These are phyloP conservation scores for Oryzaephilus surinamensis DNA, from an alignment of 1,140 invertebrate species.

Conservation along the genomic window DNA sequence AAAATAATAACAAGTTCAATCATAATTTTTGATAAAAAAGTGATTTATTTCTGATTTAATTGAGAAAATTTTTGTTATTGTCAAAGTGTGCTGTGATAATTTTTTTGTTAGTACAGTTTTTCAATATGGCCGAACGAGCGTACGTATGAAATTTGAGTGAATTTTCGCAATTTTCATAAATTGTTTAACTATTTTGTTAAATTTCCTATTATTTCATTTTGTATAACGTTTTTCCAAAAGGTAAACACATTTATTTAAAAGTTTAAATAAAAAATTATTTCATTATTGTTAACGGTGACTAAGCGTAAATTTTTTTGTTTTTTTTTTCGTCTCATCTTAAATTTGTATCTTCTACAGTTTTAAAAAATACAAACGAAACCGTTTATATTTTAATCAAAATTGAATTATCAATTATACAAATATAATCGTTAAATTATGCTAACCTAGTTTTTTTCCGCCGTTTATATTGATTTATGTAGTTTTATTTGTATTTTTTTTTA, in stretches of 20 bases:
- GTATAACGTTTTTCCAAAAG: not conserved
- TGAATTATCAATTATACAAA: not conserved
- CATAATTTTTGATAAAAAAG: no score
- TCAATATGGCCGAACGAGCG: conserved; percentile 28
- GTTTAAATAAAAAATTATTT: not conserved
- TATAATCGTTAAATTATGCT: not conserved
- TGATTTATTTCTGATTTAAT: no score
- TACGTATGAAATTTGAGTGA: conserved; percentile 20
- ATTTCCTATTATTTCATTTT: conserved; percentile 3
- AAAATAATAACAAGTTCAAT: no score
- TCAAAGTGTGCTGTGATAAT: conserved; percentile 9
- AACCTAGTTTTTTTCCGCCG: not conserved
- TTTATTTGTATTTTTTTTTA: conserved; percentile 3
- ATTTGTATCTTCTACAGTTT: conserved; percentile 7
- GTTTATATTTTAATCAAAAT: not conserved
- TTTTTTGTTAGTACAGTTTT: conserved; percentile 25
- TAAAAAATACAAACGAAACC: conserved; percentile 3
- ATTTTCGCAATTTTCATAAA: conserved; percentile 7
- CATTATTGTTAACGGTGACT: conserved; percentile 9
- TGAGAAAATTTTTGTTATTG: conserved; percentile 8
- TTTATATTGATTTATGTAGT: not conserved
- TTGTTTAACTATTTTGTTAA: not conserved
- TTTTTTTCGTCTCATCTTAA: conserved; percentile 3
- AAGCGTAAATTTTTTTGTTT: conserved; percentile 6
- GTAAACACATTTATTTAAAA: not conserved